phyloP scores from a whole-genome alignment of 2,888 invertebrate species.

The Homarus gammarus region DNA sequence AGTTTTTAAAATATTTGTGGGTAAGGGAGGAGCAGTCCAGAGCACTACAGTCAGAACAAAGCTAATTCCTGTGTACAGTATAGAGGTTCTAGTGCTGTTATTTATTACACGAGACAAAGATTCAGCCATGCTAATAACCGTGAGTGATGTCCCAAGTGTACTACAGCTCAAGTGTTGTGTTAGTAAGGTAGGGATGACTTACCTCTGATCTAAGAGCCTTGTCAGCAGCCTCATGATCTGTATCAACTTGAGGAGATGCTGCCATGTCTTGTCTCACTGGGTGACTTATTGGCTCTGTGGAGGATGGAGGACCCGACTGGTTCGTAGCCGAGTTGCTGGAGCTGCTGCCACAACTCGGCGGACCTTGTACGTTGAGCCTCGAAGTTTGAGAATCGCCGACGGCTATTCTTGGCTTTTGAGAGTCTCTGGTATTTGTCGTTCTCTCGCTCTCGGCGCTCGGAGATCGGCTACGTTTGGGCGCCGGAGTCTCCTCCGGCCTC shows the following conservation, averaged over 20 bases:
- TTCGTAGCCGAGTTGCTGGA: slow-evolving; percentile 4
- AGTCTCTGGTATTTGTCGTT: neutral
- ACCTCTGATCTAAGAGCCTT: slow-evolving; percentile 22
- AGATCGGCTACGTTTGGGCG: neutral
- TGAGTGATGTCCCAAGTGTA: too few species aligned
- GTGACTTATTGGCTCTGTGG: neutral
- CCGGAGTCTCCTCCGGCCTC: neutral
- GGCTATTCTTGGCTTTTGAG: neutral
- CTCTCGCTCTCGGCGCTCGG: neutral
- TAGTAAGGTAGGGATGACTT: too few species aligned
- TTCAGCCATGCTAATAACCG: too few species aligned
- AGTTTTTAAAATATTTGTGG: too few species aligned
- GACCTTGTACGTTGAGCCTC: neutral
- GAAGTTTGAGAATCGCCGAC: neutral
- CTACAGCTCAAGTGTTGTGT: too few species aligned
- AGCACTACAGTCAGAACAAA: too few species aligned
- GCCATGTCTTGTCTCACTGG: neutral
- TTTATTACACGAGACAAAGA: too few species aligned
- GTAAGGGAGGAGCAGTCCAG: too few species aligned
- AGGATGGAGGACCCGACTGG: neutral
- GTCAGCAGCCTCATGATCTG: neutral
- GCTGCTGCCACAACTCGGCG: neutral
- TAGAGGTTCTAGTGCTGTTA: too few species aligned
- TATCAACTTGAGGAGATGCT: neutral
- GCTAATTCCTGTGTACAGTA: too few species aligned